A percentile compares a stretch with the other conserved stretches of the same genome.
These are phyloP conservation scores for Dorcus hopei DNA, from an alignment of 2,888 invertebrate genomes.

Conservation along the genomic window DNA sequence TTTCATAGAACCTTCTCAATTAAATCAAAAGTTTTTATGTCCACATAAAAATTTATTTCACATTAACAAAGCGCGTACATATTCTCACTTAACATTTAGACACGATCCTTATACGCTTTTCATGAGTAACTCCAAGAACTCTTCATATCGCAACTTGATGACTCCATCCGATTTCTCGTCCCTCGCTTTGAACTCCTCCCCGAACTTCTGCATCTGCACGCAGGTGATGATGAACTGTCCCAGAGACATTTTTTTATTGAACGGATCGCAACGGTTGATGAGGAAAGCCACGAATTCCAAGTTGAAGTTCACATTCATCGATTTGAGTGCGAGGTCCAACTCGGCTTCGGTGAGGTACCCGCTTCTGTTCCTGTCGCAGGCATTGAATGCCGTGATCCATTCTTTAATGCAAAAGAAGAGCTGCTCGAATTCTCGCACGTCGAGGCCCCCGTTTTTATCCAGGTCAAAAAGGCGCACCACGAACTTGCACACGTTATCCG, in stretches of 20 bases:
- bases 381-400: slow-evolving; percentile 81
- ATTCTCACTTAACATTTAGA: no score
- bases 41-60: no score
- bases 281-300: slow-evolving; percentile 74
- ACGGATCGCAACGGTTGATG: slow-evolving; percentile 66
- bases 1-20: no score
- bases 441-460: slow-evolving; percentile 78
- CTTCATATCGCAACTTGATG: slow-evolving; percentile 43
- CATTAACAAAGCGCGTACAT: no score
- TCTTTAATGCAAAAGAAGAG: slow-evolving; percentile 85
- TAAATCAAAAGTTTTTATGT: no score
- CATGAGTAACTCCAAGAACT: slow-evolving; percentile 51
- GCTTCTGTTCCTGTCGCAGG: slow-evolving; percentile 79
- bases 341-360: slow-evolving; percentile 81
- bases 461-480: slow-evolving; percentile 92
- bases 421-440: slow-evolving; percentile 79
- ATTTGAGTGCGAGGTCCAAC: slow-evolving; percentile 56
- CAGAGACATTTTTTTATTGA: slow-evolving; percentile 51
- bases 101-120: slow-evolving; percentile 1
- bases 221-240: slow-evolving; percentile 46
- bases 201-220: slow-evolving; percentile 46
- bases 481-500: slow-evolving; percentile 76
- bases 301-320: slow-evolving; percentile 75
- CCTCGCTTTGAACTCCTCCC: slow-evolving; percentile 43
- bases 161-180: slow-evolving; percentile 40